Base-by-base conservation (phyloP, 2,113 vertebrate genomes). In the Indri indri region DNA sequence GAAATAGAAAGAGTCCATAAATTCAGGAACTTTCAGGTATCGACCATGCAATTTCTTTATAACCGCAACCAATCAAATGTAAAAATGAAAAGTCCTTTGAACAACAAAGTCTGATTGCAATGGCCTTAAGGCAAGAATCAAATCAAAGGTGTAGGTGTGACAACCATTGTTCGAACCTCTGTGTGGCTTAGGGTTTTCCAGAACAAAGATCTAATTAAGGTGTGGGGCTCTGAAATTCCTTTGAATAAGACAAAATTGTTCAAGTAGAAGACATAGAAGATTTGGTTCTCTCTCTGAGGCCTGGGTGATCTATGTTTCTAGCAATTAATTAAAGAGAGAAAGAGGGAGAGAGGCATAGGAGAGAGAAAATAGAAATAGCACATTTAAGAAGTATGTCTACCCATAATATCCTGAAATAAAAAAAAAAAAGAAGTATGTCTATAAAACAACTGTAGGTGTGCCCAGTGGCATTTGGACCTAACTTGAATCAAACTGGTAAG, bases 81-180 rank as follows among this genome's bases (percentile, higher is more conserved):
- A 90, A 76, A 93, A 73, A 70, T 66, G 25, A 91, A 61, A 70
- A 76, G 45, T 25, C 0, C 54, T 94, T 94, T 85, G 79, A 82
- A 93, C 50, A 89, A 50, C 40, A 94, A 94, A 88, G 45, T 81
- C 20, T 76, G 37, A 88, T 34, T 90, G 52, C 88, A 96, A 86
- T 10, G 6, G 14, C 52, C 13, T 27, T 92, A 94, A 70, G 27
- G 22, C 14, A 63, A 65, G 45, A 92, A 86, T 92, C 34, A 65
- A 86, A 92, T 77, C 42, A 66, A 89, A 71, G 45, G 8, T 27
- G 1, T 71, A 14, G 18, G 37, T 90, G 32, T 81, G 22, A 27
- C n/a, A 89, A 81, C 42, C 27, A 71, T 50, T 92, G 52, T 65
- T 77, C 86, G 80, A 95, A 82, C n/a, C 27, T 88, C n/a, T 40